Evolutionary conservation across 2,113 vertebrate species (phyloP), one percentile per base, ranked within the genome.

Genomic region (Nothocercus nigrocapillus): DNA sequence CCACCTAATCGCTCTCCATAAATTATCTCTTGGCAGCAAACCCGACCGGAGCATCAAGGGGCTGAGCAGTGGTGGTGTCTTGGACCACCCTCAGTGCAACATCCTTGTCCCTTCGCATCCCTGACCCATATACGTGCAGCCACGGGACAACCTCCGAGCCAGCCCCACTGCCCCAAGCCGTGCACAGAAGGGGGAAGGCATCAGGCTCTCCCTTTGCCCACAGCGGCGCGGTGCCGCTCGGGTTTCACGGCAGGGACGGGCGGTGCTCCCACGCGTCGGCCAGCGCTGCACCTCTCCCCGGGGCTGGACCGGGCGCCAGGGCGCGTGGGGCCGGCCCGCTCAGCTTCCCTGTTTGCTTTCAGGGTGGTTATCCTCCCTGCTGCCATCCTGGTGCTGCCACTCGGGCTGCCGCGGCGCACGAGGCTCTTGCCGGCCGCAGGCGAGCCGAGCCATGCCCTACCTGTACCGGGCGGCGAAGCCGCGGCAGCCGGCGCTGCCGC

Each of bases 361-460:
- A 73, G 96, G 97, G 97, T 34, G 97, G 28, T 10, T 58, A 16
- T 19, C 97, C 6, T 62, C 83, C 13, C 36, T 19, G 68, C 40
- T 3, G 32, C 70, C 45, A 38, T 15, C 63, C 12, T 69, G 4
- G 0, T 58, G 3, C 49, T n/a, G 87, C 17, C 10, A 68, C 49
- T 56, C 82, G 14, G 30, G 76, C 67, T 95, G 85, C 80, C 14
- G 44, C 7, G 7, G 20, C 53, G 0, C 32, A 85, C 78, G 16
- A 90, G 64, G 53, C 47, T 9, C 16, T 81, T 87, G 34, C n/a
- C 47, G 63, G 25, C 14, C 19, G 21, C n/a, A 64, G 24, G 54
- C 5, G 8, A 56, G 54, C 28, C 54, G 16, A 98, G 79, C 54
- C 82, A 99, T 99, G 99, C 98, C 98, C 42, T 96, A 98, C 85